Percentiles rank a stretch among this genome's conserved stretches.
Evolutionary conservation across 2,888 invertebrate species (phyloP).

Genomic region (Drosophila nigricruria): DNA sequence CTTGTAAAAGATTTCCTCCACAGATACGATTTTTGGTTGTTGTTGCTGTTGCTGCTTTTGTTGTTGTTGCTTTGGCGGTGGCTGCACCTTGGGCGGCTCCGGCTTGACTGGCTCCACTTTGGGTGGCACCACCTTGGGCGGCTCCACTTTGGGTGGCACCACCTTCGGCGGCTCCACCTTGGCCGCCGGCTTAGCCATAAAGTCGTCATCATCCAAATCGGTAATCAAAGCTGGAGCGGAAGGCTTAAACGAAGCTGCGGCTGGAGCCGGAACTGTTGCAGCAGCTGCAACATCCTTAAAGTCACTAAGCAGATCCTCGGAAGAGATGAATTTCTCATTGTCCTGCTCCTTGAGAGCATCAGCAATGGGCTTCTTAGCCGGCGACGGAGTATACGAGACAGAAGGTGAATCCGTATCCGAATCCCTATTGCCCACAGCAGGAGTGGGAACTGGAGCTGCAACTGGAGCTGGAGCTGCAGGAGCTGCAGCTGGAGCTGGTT

Average conservation of each 20-base stretch:
- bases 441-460: neutral
- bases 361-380: slow-evolving; percentile 83
- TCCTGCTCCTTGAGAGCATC: slow-evolving; percentile 84
- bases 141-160: slow-evolving; percentile 51
- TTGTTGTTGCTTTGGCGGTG: slow-evolving; percentile 49
- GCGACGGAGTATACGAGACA: slow-evolving; percentile 83
- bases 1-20: slow-evolving; percentile 89
- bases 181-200: slow-evolving; percentile 55
- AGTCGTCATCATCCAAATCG: slow-evolving; percentile 79
- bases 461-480: slow-evolving; percentile 12
- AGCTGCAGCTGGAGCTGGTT: slow-evolving; percentile 25
- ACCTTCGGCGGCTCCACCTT: slow-evolving; percentile 56
- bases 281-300: slow-evolving; percentile 78
- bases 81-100: slow-evolving; percentile 4
- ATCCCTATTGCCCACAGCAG: slow-evolving; percentile 70
- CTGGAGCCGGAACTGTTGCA: neutral
- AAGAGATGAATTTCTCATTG: slow-evolving; percentile 85
- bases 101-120: neutral
- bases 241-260: slow-evolving; percentile 46
- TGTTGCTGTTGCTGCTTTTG: slow-evolving; percentile 32
- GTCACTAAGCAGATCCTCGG: slow-evolving; percentile 84
- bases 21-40: slow-evolving; percentile 84
- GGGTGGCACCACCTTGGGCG: slow-evolving; percentile 7
- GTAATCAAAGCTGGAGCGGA: slow-evolving; percentile 60
- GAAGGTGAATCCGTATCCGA: slow-evolving; percentile 84